Evolutionary conservation across 2,113 vertebrate species (phyloP), one percentile per base, ranked within the genome.

Genomic region (Cyprinodon variegatus): DNA sequence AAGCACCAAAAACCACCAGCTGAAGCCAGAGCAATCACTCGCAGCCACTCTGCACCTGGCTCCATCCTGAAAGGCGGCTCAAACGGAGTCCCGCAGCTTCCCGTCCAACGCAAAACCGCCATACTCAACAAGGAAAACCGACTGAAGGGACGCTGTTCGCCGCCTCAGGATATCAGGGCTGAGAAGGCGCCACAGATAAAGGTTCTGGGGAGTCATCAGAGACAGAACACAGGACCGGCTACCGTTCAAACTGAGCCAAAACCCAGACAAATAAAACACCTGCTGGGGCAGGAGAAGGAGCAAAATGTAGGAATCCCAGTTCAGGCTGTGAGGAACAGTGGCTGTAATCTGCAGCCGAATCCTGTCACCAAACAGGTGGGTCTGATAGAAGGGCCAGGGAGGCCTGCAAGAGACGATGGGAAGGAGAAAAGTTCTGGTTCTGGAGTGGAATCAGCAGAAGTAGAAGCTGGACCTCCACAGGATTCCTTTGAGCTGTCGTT

Each of bases 401-500:
- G 3, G 40, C 59, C 60, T 29, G 65, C 40, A 4, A 17, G 11
- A 3, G 22, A 62, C 12, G 12, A 62, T 4, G 38, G 45, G 12
- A 20, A n/a, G 20, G 57, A 84, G 48, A 73, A 62, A 39, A 57
- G 40, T 8, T 38, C 57, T 11, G 40, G 17, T 22, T 68, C 73
- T 64, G 50, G 36, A 65, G 61, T 40, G 40, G 68, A 65, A 36
- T 14, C 20, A 1, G 8, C 38, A 6, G 65, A 66, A 61, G 45
- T 48, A 68, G 40, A n/a, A 61, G 37, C 22, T 0, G 15, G 3
- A 71, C 83, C 82, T 53, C 66, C 83, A 10, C 94, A 91, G 62
- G 89, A 94, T 17, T 95, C 96, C 66, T 95, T 96, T 70, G 96
- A 98, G 46, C 20, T 93, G 84, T 97, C 96, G 61, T 95, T 97